phyloP scores from a whole-genome alignment of 2,888 invertebrate genomes.

The Meteorus colon region DNA sequence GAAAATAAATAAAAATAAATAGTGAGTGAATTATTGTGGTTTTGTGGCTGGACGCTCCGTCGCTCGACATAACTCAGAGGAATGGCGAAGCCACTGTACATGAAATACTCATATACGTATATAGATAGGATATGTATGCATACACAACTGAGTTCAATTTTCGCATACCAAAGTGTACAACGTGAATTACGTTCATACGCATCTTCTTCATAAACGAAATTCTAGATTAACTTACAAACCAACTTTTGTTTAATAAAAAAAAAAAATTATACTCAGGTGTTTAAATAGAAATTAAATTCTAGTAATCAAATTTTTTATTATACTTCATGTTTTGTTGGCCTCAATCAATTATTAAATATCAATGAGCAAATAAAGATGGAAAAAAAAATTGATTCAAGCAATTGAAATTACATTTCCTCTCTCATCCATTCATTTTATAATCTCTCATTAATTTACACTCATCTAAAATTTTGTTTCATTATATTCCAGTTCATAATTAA shows the following conservation, averaged over 20 bases:
- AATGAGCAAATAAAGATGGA: too few relatives aligned
- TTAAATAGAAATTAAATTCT: neutral
- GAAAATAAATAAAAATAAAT: slow-evolving; percentile 33
- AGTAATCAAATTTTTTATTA: too few relatives aligned
- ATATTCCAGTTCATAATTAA: too few relatives aligned
- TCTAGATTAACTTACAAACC: neutral
- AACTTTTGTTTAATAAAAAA: neutral
- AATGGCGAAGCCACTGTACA: slow-evolving; percentile 6
- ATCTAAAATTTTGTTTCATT: too few relatives aligned
- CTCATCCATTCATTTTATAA: too few relatives aligned
- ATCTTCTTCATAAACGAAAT: neutral
- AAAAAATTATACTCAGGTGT: neutral
- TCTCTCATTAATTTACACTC: too few relatives aligned
- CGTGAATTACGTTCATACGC: slow-evolving; percentile 3
- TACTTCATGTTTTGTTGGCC: too few relatives aligned
- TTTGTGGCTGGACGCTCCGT: slow-evolving; percentile 67
- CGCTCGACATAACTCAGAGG: slow-evolving; percentile 60
- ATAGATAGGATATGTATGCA: neutral
- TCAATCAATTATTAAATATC: too few relatives aligned
- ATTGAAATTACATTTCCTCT: too few relatives aligned
- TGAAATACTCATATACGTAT: neutral
- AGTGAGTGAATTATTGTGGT: slow-evolving; percentile 58
- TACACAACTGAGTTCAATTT: slow-evolving; percentile 41
- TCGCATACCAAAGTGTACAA: slow-evolving; percentile 40
- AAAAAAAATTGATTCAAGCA: too few relatives aligned